Conservation (phyloP, 2,113 vertebrate species). For the Chamaetylas fuelleborni region DNA sequence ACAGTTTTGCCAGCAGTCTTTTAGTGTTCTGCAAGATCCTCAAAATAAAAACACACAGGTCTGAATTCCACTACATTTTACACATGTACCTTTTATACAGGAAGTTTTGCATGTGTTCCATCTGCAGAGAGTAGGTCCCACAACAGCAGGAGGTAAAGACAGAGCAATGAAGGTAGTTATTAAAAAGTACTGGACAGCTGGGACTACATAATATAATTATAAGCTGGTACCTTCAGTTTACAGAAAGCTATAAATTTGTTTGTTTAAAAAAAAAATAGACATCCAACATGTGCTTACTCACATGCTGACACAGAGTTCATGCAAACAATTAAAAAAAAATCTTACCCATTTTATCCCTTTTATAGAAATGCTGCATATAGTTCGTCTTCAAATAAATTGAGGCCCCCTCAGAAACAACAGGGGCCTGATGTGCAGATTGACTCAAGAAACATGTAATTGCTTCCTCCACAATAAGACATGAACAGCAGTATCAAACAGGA, state of each 20-base stretch:
- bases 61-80: not conserved
- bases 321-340: not conserved
- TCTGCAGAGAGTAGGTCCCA: not conserved
- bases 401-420: not conserved
- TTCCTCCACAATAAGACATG: not conserved
- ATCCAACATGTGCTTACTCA: conserved; percentile 24
- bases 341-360: not conserved
- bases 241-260: not conserved
- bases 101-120: not conserved
- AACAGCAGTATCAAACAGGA: not conserved
- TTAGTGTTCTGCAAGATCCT: not conserved
- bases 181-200: not conserved
- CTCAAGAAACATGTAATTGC: not conserved
- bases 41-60: not conserved
- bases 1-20: not conserved
- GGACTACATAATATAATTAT: not conserved
- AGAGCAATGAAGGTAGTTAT: not conserved
- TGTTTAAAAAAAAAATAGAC: not conserved
- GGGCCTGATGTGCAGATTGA: not conserved
- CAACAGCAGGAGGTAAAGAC: not conserved
- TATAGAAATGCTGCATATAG: not conserved
- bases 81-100: not conserved
- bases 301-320: conserved; percentile 18
- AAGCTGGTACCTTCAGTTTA: conserved; percentile 12
- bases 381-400: not conserved